A percentile compares a stretch with the other conserved stretches of the same genome.
Conservation (phyloP, 1,140 invertebrate species). For the Drosophila kurseongensis region DNA sequence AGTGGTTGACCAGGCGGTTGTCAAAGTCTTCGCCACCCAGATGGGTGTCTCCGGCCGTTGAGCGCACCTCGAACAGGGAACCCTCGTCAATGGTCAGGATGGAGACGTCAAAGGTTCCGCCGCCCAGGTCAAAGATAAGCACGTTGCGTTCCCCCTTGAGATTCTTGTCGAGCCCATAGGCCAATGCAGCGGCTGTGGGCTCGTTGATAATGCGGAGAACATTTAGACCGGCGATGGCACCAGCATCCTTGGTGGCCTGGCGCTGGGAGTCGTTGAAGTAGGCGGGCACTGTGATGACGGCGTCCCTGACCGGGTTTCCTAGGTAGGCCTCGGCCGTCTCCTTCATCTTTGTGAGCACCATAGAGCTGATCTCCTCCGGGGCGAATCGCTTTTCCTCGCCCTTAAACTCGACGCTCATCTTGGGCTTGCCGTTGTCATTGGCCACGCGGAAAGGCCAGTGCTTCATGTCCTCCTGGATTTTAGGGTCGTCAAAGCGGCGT, state of each 20-base stretch:
- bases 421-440: slow-evolving; percentile 88
- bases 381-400: slow-evolving; percentile 90
- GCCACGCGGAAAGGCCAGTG: slow-evolving; percentile 91
- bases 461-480: slow-evolving; percentile 91
- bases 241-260: slow-evolving; percentile 89
- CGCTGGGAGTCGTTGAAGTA: slow-evolving; percentile 89
- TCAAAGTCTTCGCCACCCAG: slow-evolving; percentile 94
- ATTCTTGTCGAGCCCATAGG: slow-evolving; percentile 91
- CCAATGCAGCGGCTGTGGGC: slow-evolving; percentile 90
- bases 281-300: slow-evolving; percentile 87
- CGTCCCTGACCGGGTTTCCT: slow-evolving; percentile 88
- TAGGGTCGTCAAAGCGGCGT: slow-evolving; percentile 88
- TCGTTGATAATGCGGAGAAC: slow-evolving; percentile 90
- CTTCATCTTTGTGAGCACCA: slow-evolving; percentile 92
- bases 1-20: slow-evolving; percentile 91
- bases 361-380: slow-evolving; percentile 91
- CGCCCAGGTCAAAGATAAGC: slow-evolving; percentile 90
- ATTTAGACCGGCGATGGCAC: slow-evolving; percentile 88
- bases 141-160: slow-evolving; percentile 90
- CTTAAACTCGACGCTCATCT: slow-evolving; percentile 90
- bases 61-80: slow-evolving; percentile 90
- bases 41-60: slow-evolving; percentile 91
- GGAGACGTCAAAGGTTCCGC: slow-evolving; percentile 93
- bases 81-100: slow-evolving; percentile 94
- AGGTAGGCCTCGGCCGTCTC: slow-evolving; percentile 92